Evolutionary conservation across 2,113 vertebrate genomes (phyloP).

Genomic region (Xiphias gladius): DNA sequence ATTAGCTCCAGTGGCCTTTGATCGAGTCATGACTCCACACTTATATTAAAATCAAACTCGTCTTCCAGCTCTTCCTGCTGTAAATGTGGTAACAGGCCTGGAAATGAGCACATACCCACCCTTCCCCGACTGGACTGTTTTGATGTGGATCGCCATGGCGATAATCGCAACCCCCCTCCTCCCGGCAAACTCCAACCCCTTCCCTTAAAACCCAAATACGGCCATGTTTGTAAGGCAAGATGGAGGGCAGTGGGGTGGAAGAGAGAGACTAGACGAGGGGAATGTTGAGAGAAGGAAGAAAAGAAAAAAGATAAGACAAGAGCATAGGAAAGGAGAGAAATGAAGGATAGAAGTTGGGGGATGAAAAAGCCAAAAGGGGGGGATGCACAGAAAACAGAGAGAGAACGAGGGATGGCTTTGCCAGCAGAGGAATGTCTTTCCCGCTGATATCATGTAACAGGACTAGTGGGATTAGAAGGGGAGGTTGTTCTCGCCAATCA

Average conservation of each 20-base stretch:
- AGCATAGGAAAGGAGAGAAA: background rate
- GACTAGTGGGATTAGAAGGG: slow-evolving; percentile 60
- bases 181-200: slow-evolving; percentile 35
- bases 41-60: slow-evolving; percentile 26
- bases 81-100: slow-evolving; percentile 30
- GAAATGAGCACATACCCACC: slow-evolving; percentile 49
- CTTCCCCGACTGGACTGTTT: slow-evolving; percentile 59
- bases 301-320: slow-evolving; percentile 5
- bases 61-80: slow-evolving; percentile 7
- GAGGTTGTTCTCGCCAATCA: slow-evolving; percentile 59
- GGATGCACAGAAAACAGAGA: slow-evolving; percentile 28
- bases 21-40: slow-evolving; percentile 58
- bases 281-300: background rate
- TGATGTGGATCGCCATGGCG: slow-evolving; percentile 70
- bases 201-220: slow-evolving; percentile 78
- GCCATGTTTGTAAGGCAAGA: slow-evolving; percentile 68
- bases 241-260: slow-evolving; percentile 43
- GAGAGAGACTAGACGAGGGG: slow-evolving; percentile 13
- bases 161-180: slow-evolving; percentile 63
- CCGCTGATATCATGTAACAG: slow-evolving; percentile 67
- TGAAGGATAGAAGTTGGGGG: slow-evolving; percentile 3
- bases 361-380: background rate
- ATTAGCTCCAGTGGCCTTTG: slow-evolving; percentile 31
- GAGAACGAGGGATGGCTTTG: slow-evolving; percentile 59
- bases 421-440: slow-evolving; percentile 70